Evolutionary conservation across 2,113 vertebrate genomes (phyloP).

Genomic region (Odobenus rosmarus): DNA sequence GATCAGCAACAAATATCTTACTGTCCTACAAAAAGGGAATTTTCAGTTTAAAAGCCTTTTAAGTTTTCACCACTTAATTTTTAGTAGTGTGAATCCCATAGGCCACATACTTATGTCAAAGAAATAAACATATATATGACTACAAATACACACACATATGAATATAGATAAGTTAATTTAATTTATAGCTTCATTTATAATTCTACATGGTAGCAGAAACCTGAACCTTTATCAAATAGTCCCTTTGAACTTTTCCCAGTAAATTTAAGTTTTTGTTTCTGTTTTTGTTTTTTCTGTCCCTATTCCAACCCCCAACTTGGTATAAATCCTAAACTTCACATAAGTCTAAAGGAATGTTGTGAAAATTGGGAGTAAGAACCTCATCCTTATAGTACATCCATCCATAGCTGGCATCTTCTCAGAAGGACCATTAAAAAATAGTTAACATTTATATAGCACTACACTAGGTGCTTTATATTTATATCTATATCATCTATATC

Average conservation of each 20-base stretch:
- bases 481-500: background rate
- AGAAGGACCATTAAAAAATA: background rate
- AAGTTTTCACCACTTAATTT: background rate
- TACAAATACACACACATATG: background rate
- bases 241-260: background rate
- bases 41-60: background rate
- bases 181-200: background rate
- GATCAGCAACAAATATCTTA: background rate
- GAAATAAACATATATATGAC: background rate
- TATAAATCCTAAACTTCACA: background rate
- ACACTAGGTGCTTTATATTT: background rate
- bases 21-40: background rate
- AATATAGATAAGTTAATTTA: background rate
- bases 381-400: background rate
- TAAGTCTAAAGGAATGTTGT: background rate
- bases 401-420: background rate
- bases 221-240: background rate
- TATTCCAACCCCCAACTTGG: fast-evolving
- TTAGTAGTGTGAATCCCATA: background rate
- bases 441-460: background rate
- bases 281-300: background rate
- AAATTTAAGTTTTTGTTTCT: background rate
- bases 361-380: background rate
- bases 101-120: background rate
- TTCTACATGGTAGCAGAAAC: background rate